phyloP scores from a whole-genome alignment of 1,140 invertebrate species.

The Drusus annulatus region DNA sequence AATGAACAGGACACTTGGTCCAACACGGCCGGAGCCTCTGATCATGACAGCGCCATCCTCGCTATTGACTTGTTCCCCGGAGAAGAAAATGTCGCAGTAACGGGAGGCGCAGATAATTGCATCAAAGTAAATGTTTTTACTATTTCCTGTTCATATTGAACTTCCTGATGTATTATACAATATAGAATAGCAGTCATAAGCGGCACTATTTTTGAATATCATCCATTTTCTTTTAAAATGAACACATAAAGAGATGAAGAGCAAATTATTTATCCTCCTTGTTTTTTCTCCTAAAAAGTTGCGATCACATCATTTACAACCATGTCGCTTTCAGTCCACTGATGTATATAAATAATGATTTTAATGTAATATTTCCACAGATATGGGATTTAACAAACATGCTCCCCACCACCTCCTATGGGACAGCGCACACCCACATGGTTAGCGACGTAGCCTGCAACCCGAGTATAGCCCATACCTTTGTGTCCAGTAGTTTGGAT shows the following conservation, averaged over 20 bases:
- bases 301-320: no score
- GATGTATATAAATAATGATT: neutral
- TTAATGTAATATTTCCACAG: slow-evolving; percentile 49
- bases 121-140: slow-evolving; percentile 63
- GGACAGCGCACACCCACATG: slow-evolving; percentile 49
- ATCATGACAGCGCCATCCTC: slow-evolving; percentile 66
- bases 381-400: slow-evolving; percentile 55
- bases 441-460: slow-evolving; percentile 50
- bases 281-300: no score
- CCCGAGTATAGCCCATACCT: slow-evolving; percentile 25
- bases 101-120: slow-evolving; percentile 66
- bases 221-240: no score
- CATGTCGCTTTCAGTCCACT: no score
- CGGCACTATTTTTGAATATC: no score
- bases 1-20: slow-evolving; percentile 59
- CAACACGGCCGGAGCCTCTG: slow-evolving; percentile 61
- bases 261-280: no score
- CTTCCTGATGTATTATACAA: no score
- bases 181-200: no score
- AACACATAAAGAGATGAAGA: no score
- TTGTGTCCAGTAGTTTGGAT: slow-evolving; percentile 54
- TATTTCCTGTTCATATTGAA: no score
- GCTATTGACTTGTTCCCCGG: slow-evolving; percentile 63
- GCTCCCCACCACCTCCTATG: slow-evolving; percentile 33
- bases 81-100: slow-evolving; percentile 63